phyloP scores from a whole-genome alignment of 2,888 invertebrate genomes.

The Hypselothyrea guttata region DNA sequence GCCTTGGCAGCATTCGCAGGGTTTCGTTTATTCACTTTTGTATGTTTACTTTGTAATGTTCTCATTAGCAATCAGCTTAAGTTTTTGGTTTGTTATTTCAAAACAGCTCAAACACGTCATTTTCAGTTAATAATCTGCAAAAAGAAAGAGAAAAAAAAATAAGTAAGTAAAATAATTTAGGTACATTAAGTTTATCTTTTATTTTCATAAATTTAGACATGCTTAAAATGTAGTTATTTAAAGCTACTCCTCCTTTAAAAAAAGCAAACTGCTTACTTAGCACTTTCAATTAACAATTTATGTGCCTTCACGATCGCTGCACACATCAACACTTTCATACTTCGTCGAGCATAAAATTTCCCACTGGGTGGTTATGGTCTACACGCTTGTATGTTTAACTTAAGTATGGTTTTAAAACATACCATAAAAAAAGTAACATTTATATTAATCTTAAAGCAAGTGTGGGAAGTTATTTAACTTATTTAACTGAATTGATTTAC shows the following conservation, averaged over 20 bases:
- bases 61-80: slow-evolving; percentile 28
- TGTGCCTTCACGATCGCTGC: slow-evolving; percentile 11
- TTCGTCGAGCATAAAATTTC: slow-evolving; percentile 61
- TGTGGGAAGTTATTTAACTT: no score
- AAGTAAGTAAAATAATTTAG: neutral
- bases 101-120: slow-evolving; percentile 41
- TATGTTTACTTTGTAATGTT: slow-evolving; percentile 48
- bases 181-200: no score
- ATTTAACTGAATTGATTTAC: no score
- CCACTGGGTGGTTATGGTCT: slow-evolving; percentile 5
- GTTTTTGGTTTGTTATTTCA: slow-evolving; percentile 25
- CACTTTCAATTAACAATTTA: slow-evolving; percentile 28
- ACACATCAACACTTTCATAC: slow-evolving; percentile 55
- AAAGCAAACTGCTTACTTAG: slow-evolving; percentile 1
- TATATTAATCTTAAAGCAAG: no score
- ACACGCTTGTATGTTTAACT: no score
- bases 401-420: no score
- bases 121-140: slow-evolving; percentile 40
- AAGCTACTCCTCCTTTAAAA: neutral
- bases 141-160: neutral
- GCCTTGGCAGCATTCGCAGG: slow-evolving; percentile 22
- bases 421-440: no score
- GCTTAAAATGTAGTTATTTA: neutral
- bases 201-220: no score
- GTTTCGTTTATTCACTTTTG: slow-evolving; percentile 23